phyloP scores from a whole-genome alignment of 2,113 vertebrate genomes.

The Lophotis ruficrista region DNA sequence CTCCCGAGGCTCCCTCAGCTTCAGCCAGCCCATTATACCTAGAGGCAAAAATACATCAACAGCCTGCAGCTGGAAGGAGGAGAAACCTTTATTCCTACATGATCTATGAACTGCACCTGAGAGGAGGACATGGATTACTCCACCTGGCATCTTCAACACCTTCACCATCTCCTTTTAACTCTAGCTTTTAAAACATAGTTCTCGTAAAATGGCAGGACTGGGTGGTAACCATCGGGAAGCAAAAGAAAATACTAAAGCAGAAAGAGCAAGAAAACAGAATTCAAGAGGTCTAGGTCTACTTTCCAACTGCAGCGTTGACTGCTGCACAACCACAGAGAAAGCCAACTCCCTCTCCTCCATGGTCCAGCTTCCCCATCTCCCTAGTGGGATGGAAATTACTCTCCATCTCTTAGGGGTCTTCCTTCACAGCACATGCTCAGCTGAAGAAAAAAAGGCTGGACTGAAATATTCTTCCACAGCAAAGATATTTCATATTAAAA shows the following conservation, averaged over 20 bases:
- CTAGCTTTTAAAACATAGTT: neutral
- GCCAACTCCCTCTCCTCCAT: neutral
- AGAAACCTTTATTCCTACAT: neutral
- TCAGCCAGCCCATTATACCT: neutral
- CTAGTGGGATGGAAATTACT: neutral
- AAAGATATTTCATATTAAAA: neutral
- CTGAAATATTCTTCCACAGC: neutral
- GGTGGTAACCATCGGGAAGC: neutral
- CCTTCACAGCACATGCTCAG: neutral
- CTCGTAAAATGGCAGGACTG: neutral
- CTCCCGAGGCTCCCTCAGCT: neutral
- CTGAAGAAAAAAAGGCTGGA: neutral
- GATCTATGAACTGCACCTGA: neutral
- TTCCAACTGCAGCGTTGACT: neutral
- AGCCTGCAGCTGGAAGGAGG: neutral
- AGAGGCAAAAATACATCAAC: neutral
- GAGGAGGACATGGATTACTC: neutral
- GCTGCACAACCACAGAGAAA: neutral
- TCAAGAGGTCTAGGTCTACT: neutral
- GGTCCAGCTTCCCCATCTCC: neutral
- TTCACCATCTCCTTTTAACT: neutral
- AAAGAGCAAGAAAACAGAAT: neutral
- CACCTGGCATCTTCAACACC: neutral
- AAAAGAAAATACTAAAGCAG: neutral
- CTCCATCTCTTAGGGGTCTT: neutral